A percentile compares a stretch with the other conserved stretches of the same genome.
Conservation (phyloP, 1,140 invertebrate genomes). For the Bombus difficillimus region DNA sequence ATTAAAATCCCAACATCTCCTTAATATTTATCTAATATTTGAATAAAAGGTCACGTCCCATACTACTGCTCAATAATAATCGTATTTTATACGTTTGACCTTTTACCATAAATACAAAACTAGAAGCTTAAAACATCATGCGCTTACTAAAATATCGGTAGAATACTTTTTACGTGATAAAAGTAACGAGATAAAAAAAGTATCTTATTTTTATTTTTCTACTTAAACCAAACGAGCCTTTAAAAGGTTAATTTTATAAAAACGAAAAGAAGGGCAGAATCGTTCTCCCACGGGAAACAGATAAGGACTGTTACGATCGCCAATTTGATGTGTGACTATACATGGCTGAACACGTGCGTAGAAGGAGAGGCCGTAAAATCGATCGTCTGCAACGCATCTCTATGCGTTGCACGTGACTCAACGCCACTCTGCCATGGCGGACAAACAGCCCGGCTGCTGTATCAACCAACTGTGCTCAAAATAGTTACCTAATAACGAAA, state of each 20-base stretch:
- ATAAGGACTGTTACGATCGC: slow-evolving; percentile 22
- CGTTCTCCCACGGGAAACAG: neutral
- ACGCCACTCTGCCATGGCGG: slow-evolving; percentile 60
- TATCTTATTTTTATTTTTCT: neutral
- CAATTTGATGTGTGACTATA: slow-evolving; percentile 30
- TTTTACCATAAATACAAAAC: too few relatives aligned
- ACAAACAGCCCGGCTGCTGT: slow-evolving; percentile 33
- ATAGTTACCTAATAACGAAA: neutral
- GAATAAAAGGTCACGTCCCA: too few relatives aligned
- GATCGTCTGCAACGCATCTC: slow-evolving; percentile 65
- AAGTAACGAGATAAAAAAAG: neutral
- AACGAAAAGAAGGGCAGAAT: neutral
- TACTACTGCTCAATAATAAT: too few relatives aligned
- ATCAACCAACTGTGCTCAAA: neutral
- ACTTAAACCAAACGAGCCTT: too few relatives aligned
- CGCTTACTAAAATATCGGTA: too few relatives aligned
- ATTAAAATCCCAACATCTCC: too few relatives aligned
- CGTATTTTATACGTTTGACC: too few relatives aligned
- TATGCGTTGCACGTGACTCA: slow-evolving; percentile 67
- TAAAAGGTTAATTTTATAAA: neutral
- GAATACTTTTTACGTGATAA: neutral
- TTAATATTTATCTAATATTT: too few relatives aligned
- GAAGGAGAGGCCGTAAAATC: slow-evolving; percentile 61
- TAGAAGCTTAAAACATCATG: too few relatives aligned
- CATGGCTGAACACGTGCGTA: slow-evolving; percentile 55